Evolutionary conservation across 2,113 vertebrate species (phyloP).

Genomic region (Equus quagga): DNA sequence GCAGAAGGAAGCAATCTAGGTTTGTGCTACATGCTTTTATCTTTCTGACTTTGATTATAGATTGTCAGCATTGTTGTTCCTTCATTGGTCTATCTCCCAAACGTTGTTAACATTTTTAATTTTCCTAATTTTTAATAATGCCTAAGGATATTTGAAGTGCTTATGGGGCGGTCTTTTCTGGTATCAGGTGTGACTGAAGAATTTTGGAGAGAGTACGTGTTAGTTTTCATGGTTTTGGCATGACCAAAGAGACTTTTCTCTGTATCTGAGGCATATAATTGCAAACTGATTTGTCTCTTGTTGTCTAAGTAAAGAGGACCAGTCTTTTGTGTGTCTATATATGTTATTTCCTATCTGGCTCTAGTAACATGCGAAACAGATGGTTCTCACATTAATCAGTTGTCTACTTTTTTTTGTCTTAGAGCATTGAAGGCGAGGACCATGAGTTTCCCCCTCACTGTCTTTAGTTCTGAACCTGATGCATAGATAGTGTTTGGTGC

Average conservation of each 20-base stretch:
- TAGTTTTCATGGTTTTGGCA: slow-evolving; percentile 38
- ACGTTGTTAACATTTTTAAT: not conserved
- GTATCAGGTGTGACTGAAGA: not conserved
- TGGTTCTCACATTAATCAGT: not conserved
- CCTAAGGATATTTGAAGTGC: not conserved
- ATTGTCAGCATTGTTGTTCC: not conserved
- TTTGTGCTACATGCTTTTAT: not conserved
- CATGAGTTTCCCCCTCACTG: not conserved
- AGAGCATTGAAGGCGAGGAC: not conserved
- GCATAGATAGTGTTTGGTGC: not conserved
- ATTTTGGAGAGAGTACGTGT: not conserved
- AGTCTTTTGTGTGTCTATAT: slow-evolving; percentile 44
- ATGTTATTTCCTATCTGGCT: not conserved
- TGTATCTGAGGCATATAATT: slow-evolving; percentile 36
- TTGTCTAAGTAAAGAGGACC: slow-evolving; percentile 16
- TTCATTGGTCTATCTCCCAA: not conserved
- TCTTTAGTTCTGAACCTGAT: slow-evolving; percentile 32
- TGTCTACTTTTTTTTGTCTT: slow-evolving; percentile 11
- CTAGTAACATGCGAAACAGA: not conserved
- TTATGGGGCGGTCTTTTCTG: not conserved
- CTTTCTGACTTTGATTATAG: not conserved
- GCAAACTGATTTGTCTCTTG: slow-evolving; percentile 1
- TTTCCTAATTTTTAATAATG: not conserved
- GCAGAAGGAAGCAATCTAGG: not conserved
- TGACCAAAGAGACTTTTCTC: slow-evolving; percentile 42